phyloP scores from a whole-genome alignment of 1,140 invertebrate genomes.

The Eriosoma lanigerum region DNA sequence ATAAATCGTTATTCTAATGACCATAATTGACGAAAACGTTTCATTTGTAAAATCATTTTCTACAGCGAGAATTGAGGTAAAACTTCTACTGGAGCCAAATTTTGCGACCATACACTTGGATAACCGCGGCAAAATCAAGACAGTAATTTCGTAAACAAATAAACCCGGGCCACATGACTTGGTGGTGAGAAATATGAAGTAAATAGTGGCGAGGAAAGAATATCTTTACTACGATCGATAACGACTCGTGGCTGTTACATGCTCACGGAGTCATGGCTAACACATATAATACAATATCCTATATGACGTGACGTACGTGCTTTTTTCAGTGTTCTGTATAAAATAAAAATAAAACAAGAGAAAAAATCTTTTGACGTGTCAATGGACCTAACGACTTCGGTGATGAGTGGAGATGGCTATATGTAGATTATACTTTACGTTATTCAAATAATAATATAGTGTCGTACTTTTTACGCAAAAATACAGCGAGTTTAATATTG shows the following conservation, averaged over 20 bases:
- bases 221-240: neutral
- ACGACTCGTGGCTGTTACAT: neutral
- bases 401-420: too few species aligned
- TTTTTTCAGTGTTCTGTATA: neutral
- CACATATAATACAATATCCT: neutral
- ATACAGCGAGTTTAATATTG: too few species aligned
- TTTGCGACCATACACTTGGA: neutral
- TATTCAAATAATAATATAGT: too few species aligned
- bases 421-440: too few species aligned
- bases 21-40: neutral
- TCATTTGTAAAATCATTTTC: constrained; percentile 1
- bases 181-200: neutral
- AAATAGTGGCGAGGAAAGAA: neutral
- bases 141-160: constrained; percentile 30
- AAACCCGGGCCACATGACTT: neutral
- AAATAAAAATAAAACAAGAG: neutral
- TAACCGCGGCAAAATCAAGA: neutral
- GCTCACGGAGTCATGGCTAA: neutral
- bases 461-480: too few species aligned
- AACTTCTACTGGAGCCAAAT: too few species aligned
- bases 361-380: constrained; percentile 7
- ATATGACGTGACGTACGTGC: neutral
- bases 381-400: neutral
- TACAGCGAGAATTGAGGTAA: too few species aligned
- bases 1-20: constrained; percentile 28